Conservation (phyloP, 2,113 vertebrate species). For the Bufo bufo region DNA sequence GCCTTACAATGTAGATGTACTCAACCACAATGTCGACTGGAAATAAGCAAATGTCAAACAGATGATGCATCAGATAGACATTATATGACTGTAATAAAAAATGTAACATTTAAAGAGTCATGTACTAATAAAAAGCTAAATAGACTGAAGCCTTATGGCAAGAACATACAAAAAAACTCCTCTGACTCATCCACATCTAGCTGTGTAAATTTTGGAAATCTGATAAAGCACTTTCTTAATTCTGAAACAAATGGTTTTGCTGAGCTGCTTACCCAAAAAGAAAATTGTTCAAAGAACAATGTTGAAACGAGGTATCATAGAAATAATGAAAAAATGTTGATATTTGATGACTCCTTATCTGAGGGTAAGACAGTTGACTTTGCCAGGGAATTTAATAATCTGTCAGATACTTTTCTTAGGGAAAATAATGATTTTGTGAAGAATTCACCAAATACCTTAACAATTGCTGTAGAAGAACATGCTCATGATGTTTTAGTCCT, state of each 20-base stretch:
- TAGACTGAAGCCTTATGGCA: not conserved
- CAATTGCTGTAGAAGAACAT: slow-evolving; percentile 62
- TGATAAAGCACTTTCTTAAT: slow-evolving; percentile 87
- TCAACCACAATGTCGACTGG: slow-evolving; percentile 80
- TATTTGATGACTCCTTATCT: slow-evolving; percentile 75
- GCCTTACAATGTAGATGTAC: slow-evolving; percentile 46
- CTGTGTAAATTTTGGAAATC: slow-evolving; percentile 82
- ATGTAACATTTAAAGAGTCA: not conserved
- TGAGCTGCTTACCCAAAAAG: slow-evolving; percentile 84
- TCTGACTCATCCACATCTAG: slow-evolving; percentile 72
- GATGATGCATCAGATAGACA: slow-evolving; percentile 45
- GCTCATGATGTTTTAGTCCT: slow-evolving; percentile 63
- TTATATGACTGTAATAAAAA: slow-evolving; percentile 39
- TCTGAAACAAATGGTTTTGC: slow-evolving; percentile 83
- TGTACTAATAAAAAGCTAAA: slow-evolving; percentile 83
- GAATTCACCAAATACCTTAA: slow-evolving; percentile 68
- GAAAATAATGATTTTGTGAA: slow-evolving; percentile 74
- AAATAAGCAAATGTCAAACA: slow-evolving; percentile 42
- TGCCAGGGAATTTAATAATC: slow-evolving; percentile 84
- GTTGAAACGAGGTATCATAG: slow-evolving; percentile 87
- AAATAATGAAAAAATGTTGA: slow-evolving; percentile 82
- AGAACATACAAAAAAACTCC: not conserved
- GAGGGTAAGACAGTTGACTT: slow-evolving; percentile 84
- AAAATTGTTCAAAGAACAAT: slow-evolving; percentile 80
- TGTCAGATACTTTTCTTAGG: slow-evolving; percentile 74